Conservation (phyloP, 1,140 invertebrate species). For the Euura lappo region DNA sequence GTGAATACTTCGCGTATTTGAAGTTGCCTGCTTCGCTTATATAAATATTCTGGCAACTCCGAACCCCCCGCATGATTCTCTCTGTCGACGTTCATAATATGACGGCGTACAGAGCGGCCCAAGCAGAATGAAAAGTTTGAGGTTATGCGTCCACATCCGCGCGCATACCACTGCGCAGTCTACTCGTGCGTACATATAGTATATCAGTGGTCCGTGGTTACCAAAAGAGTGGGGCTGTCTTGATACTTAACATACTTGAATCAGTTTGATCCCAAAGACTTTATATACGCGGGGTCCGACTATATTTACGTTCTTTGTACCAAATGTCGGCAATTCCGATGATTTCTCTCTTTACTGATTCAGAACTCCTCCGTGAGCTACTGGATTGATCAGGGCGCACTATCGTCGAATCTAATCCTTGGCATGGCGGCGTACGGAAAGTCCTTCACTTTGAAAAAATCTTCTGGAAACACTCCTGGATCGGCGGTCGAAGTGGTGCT, state of each 20-base stretch:
- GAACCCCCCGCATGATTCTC: neutral
- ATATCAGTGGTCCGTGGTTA: no score
- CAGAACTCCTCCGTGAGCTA: constrained; percentile 63
- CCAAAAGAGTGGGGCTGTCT: no score
- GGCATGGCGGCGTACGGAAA: constrained; percentile 76
- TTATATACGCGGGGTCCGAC: no score
- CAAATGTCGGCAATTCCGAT: constrained; percentile 10
- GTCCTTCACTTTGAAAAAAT: constrained; percentile 65
- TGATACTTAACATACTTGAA: no score
- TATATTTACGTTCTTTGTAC: neutral
- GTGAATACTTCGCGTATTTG: no score
- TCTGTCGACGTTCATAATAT: neutral
- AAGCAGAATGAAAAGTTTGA: neutral
- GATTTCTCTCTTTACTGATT: no score
- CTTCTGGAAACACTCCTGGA: constrained; percentile 45
- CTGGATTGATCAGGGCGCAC: constrained; percentile 65
- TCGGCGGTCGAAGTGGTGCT: constrained; percentile 41
- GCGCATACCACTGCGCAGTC: constrained; percentile 65
- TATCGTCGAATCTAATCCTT: constrained; percentile 67
- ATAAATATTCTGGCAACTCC: neutral
- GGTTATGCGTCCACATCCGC: constrained; percentile 53
- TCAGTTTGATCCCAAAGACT: no score
- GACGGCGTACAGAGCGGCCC: no score
- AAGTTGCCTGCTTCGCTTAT: neutral
- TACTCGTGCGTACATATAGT: no score